Evolutionary conservation across 2,797 vertebrate genomes (phyloP), one percentile per base, ranked within the genome.

Genomic region (Aphelocoma californica): DNA sequence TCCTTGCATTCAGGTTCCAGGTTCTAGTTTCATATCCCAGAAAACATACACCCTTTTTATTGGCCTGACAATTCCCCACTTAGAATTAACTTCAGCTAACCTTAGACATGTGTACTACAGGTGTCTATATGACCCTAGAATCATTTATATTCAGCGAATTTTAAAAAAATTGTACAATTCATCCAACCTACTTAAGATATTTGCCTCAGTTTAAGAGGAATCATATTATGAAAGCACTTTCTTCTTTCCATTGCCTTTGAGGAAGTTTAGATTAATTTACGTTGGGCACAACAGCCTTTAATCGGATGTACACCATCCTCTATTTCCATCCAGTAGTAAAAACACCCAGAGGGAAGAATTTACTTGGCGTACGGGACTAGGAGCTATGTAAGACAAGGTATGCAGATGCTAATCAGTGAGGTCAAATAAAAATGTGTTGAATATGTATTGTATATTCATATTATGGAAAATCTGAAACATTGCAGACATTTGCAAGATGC

Each of bases 1-100:
- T 77, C 29, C 29, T 34, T 15, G 24, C 14, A 65, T 61, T 42
- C 17, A 57, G 3, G 10, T 58, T 81, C 14, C 45, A 57, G 9
- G 7, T 73, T 65, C 12, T 74, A 65, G 21, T 56, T 86, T 78
- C 24, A 2, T 47, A 60, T 2, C 4, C 8, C 0, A 3, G 25
- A 44, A 71, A 67, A 21, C 5, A 12, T 0, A 0, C 3, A 44
- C 2, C 0, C 18, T 57, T 85, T 73, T 69, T 31, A 60, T 11
- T 62, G 21, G 31, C 19, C 24, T 86, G 54, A 6, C 4, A 57
- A 18, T 56, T 23, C 14, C 10, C 5, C 36, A 34, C 12, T 75
- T 65, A 50, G 12, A 81, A 44, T 47, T 61, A 44, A 65, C 14
- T 12, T 67, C 42, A 36, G 9, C 18, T 71, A 78, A 56, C 6